Evolutionary conservation across 2,888 invertebrate genomes (phyloP).

Genomic region (Nesidiocoris tenuis): DNA sequence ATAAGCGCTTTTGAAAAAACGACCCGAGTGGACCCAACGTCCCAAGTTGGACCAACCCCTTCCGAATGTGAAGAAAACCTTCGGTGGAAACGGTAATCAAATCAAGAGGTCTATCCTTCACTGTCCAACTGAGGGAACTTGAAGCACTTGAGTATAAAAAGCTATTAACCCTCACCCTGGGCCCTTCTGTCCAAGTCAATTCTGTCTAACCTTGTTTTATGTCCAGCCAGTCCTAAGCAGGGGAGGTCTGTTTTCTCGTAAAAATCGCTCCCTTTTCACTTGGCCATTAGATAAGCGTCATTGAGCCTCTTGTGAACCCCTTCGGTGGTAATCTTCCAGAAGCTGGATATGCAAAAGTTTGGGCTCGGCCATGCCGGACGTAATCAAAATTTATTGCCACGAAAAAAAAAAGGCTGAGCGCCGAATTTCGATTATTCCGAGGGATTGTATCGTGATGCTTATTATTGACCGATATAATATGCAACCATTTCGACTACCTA

Average conservation of each 20-base stretch:
- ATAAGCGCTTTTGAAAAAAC: slow-evolving; percentile 13
- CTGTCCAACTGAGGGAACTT: slow-evolving; percentile 28
- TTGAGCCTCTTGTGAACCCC: slow-evolving; percentile 20
- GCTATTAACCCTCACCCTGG: slow-evolving; percentile 43
- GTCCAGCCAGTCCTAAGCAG: neutral
- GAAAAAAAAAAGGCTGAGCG: neutral
- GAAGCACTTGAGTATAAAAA: slow-evolving; percentile 36
- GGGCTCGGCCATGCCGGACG: neutral
- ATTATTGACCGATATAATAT: no score
- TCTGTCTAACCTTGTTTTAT: slow-evolving; percentile 45
- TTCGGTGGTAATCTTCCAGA: neutral
- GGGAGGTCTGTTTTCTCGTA: slow-evolving; percentile 34
- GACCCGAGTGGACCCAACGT: slow-evolving; percentile 7
- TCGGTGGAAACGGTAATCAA: slow-evolving; percentile 36
- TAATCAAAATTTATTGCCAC: neutral
- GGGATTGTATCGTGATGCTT: no score
- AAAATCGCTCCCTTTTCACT: slow-evolving; percentile 38
- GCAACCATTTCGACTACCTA: no score
- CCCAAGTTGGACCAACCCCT: neutral
- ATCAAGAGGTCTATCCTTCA: slow-evolving; percentile 42
- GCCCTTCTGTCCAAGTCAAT: slow-evolving; percentile 43
- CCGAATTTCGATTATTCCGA: no score
- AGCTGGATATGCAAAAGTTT: slow-evolving; percentile 23
- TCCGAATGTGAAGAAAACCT: slow-evolving; percentile 33
- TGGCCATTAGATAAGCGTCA: slow-evolving; percentile 44